Percentiles rank a stretch among this genome's conserved stretches.
These are phyloP conservation scores for Eulemur rubriventer DNA, from an alignment of 2,797 vertebrate genomes.

Conservation along the genomic window DNA sequence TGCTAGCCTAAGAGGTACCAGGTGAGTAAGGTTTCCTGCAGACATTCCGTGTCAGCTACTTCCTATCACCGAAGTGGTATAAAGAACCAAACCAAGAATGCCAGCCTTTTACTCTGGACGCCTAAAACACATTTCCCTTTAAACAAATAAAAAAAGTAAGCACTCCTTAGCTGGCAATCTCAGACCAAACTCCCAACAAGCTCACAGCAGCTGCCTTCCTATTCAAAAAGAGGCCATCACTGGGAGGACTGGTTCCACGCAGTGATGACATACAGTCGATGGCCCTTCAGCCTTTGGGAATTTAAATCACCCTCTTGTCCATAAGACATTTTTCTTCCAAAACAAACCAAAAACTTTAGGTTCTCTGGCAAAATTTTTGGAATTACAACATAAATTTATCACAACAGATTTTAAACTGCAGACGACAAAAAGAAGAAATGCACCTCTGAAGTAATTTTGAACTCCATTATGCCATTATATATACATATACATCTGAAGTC, in stretches of 20 bases:
- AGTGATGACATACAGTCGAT: not conserved
- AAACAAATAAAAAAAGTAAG: not conserved
- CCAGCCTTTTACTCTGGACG: not conserved
- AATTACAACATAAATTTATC: not conserved
- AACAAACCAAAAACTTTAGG: not conserved
- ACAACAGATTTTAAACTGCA: not conserved
- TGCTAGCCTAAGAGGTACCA: not conserved
- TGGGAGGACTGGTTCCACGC: not conserved
- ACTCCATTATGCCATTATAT: not conserved
- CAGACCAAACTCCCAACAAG: not conserved
- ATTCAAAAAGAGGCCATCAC: not conserved
- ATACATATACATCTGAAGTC: not conserved
- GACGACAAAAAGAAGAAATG: not conserved
- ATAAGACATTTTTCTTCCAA: not conserved
- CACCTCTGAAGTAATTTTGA: not conserved
- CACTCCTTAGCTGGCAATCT: not conserved
- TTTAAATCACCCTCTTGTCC: not conserved
- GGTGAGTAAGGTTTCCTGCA: not conserved
- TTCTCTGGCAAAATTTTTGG: not conserved
- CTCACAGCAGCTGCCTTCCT: not conserved
- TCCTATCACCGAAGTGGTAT: rapidly evolving
- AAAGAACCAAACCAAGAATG: not conserved
- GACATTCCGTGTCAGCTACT: not conserved
- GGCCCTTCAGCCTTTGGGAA: not conserved
- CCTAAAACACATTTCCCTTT: not conserved